phyloP scores from a whole-genome alignment of 2,797 vertebrate species.

The Potorous gilbertii region DNA sequence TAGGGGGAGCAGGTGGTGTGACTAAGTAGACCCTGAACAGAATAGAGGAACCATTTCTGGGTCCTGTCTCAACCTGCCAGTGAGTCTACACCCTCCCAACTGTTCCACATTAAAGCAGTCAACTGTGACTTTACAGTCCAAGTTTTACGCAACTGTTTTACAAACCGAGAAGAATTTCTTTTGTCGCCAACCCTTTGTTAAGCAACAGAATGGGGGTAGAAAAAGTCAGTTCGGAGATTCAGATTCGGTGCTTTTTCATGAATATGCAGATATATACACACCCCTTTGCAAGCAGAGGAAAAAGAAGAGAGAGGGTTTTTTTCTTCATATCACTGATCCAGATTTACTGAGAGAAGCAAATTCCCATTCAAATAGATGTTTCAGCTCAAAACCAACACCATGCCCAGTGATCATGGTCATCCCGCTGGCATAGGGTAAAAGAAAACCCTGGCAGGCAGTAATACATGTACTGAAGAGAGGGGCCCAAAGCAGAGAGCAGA shows the following conservation, averaged over 20 bases:
- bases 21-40: conserved; percentile 93
- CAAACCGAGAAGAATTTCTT: conserved; percentile 91
- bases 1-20: conserved; percentile 99
- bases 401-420: conserved; percentile 30
- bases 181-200: conserved; percentile 86
- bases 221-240: conserved; percentile 71
- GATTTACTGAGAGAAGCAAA: conserved; percentile 47
- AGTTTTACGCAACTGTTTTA: conserved; percentile 99
- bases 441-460: conserved; percentile 42
- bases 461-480: conserved; percentile 25
- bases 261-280: conserved; percentile 75
- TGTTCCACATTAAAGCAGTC: conserved; percentile 96
- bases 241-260: conserved; percentile 83
- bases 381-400: conserved; percentile 50
- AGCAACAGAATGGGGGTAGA: conserved; percentile 66
- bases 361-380: conserved; percentile 41
- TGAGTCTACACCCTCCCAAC: conserved; percentile 96
- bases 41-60: conserved; percentile 90
- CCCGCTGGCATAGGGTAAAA: conserved; percentile 53
- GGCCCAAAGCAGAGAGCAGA: conserved; percentile 18
- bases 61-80: conserved; percentile 92
- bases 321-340: conserved; percentile 45
- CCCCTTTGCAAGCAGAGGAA: conserved; percentile 40
- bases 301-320: conserved; percentile 34
- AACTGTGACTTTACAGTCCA: conserved; percentile 92